Percentiles rank a stretch among this genome's conserved stretches.
Conservation (phyloP, 1,140 invertebrate genomes). For the Propsilocerus akamusi region DNA sequence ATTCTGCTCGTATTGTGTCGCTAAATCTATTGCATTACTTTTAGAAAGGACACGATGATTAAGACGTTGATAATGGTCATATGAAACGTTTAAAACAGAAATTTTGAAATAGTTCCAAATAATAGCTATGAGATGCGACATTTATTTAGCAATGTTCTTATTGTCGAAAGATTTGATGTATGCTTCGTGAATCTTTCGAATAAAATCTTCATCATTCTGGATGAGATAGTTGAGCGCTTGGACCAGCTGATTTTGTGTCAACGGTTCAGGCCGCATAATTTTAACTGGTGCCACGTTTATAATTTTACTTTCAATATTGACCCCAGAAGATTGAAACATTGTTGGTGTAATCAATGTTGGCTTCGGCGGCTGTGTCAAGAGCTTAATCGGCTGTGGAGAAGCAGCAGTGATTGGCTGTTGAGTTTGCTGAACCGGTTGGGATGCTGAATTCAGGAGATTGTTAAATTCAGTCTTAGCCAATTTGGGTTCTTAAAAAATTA, state of each 20-base stretch:
- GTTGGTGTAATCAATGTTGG: conserved; percentile 62
- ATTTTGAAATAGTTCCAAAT: too few relatives aligned
- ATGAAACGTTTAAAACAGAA: too few relatives aligned
- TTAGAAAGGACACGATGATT: too few relatives aligned
- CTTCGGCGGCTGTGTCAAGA: conserved; percentile 31
- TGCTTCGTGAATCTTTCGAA: conserved; percentile 73
- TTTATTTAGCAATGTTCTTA: too few relatives aligned
- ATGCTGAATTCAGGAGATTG: conserved; percentile 25
- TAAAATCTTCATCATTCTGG: conserved; percentile 70
- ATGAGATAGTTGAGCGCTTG: conserved; percentile 75
- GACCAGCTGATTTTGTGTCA: conserved; percentile 70
- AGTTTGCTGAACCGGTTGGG: conserved; percentile 5
- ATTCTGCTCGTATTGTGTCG: too few relatives aligned
- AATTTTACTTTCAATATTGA: conserved; percentile 10
- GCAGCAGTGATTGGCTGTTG: too few relatives aligned
- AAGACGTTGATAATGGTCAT: too few relatives aligned
- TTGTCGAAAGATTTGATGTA: conserved; percentile 71
- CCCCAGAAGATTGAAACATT: conserved; percentile 55
- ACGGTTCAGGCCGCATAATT: conserved; percentile 35
- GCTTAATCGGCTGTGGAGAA: conserved; percentile 6
- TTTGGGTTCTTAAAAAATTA: neutral
- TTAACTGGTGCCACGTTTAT: neutral
- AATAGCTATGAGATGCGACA: too few relatives aligned
- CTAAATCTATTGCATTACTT: too few relatives aligned
- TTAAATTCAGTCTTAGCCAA: conserved; percentile 25